These are phyloP conservation scores for Drosophila borborema DNA, from an alignment of 2,888 invertebrate species.

Conservation along the genomic window DNA sequence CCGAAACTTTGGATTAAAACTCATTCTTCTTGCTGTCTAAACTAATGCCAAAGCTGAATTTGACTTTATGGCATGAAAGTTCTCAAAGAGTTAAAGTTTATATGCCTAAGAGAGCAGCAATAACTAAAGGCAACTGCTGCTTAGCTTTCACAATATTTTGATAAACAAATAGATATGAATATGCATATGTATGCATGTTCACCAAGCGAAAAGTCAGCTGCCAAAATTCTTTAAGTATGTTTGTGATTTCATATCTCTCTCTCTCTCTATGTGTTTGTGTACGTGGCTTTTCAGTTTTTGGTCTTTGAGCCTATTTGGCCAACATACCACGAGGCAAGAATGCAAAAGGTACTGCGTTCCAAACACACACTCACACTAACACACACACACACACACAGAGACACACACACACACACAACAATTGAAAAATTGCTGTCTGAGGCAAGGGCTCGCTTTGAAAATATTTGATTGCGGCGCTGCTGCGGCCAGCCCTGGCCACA, in stretches of 20 bases:
- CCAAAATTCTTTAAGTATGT: background rate
- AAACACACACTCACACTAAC: constrained; percentile 14
- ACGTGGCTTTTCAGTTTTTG: background rate
- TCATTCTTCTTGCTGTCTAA: background rate
- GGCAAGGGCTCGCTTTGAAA: constrained; percentile 23
- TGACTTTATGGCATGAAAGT: background rate
- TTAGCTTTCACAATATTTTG: background rate
- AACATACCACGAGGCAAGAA: background rate
- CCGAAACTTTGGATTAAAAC: background rate
- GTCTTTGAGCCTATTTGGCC: constrained; percentile 4
- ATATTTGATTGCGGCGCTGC: constrained; percentile 46
- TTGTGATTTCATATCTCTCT: background rate
- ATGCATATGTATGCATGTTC: too few relatives aligned
- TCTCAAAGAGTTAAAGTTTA: background rate
- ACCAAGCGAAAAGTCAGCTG: background rate
- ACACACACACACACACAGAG: constrained; percentile 21
- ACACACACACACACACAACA: constrained; percentile 21
- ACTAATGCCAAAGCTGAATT: background rate
- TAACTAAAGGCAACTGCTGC: background rate
- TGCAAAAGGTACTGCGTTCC: constrained; percentile 1
- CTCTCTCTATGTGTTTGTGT: too few relatives aligned
- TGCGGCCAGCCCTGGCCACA: constrained; percentile 38
- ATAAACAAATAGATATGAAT: background rate
- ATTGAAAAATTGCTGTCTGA: constrained; percentile 41
- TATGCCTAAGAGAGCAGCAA: background rate